These are phyloP conservation scores for Pygoscelis adeliae DNA, from an alignment of 2,113 vertebrate species.

Conservation along the genomic window DNA sequence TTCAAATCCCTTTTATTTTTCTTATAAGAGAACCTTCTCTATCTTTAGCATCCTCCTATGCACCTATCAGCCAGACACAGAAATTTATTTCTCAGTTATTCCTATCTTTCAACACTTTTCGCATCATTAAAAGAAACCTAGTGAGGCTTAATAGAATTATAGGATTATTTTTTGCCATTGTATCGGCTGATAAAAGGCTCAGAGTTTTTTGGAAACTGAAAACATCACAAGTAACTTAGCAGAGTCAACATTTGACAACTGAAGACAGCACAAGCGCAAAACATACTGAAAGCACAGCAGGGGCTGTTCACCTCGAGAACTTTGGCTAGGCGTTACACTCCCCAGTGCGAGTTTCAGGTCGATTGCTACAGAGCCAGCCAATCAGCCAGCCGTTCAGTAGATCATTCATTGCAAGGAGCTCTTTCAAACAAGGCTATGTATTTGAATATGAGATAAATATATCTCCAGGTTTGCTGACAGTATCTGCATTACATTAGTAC, in stretches of 20 bases:
- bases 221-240: slow-evolving; percentile 31
- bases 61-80: slow-evolving; percentile 35
- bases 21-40: slow-evolving; percentile 41
- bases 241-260: slow-evolving; percentile 44
- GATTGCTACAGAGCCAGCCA: not conserved
- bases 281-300: not conserved
- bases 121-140: not conserved
- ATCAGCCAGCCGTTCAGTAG: not conserved
- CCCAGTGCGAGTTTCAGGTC: not conserved
- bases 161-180: slow-evolving; percentile 30
- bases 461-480: not conserved
- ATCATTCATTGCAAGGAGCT: not conserved
- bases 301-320: not conserved
- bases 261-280: slow-evolving; percentile 36
- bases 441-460: not conserved
- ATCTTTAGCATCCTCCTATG: slow-evolving; percentile 64
- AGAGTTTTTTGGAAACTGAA: slow-evolving; percentile 31
- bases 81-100: slow-evolving; percentile 55
- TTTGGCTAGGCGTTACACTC: not conserved
- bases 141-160: slow-evolving; percentile 50
- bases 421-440: not conserved
- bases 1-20: slow-evolving; percentile 35
- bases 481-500: not conserved
- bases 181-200: slow-evolving; percentile 49
- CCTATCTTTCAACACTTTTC: slow-evolving; percentile 5